Conservation (phyloP, 2,888 invertebrate genomes). For the Lobophora halterata region DNA sequence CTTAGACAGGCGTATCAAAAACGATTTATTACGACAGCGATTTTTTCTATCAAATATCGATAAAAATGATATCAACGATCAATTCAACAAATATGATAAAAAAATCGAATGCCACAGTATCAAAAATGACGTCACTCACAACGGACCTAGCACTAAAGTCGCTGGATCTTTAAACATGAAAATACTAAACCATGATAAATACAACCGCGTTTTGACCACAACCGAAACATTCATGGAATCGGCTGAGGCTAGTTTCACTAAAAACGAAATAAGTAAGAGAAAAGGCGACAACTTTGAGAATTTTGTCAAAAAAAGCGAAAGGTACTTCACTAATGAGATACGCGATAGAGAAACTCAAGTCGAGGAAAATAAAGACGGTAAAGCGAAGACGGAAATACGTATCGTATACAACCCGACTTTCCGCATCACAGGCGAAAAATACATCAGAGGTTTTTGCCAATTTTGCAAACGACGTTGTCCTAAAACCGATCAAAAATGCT, state of each 20-base stretch:
- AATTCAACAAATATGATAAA: slow-evolving; percentile 56
- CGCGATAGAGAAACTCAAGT: slow-evolving; percentile 57
- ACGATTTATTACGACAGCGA: slow-evolving; percentile 60
- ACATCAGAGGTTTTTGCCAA: slow-evolving; percentile 54
- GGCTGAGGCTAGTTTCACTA: slow-evolving; percentile 66
- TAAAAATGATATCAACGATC: slow-evolving; percentile 62
- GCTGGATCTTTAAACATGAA: slow-evolving; percentile 69
- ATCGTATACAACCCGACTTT: slow-evolving; percentile 76
- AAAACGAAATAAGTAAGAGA: slow-evolving; percentile 53
- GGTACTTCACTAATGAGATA: slow-evolving; percentile 62
- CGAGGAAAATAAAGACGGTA: slow-evolving; percentile 42
- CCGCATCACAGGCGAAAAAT: slow-evolving; percentile 43
- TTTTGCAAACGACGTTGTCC: slow-evolving; percentile 63
- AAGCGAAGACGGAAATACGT: slow-evolving; percentile 64
- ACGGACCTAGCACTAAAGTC: slow-evolving; percentile 63
- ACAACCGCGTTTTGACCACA: slow-evolving; percentile 67
- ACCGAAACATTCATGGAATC: slow-evolving; percentile 66
- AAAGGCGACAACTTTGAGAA: slow-evolving; percentile 62
- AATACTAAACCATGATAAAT: slow-evolving; percentile 62
- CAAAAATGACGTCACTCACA: slow-evolving; percentile 62
- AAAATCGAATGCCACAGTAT: slow-evolving; percentile 74
- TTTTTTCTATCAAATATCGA: slow-evolving; percentile 56
- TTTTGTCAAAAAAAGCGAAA: slow-evolving; percentile 72
- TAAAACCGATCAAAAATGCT: slow-evolving; percentile 61
- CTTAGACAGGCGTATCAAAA: slow-evolving; percentile 52